A percentile compares a stretch with the other conserved stretches of the same genome.
These are phyloP conservation scores for Propsilocerus akamusi DNA, from an alignment of 1,140 invertebrate genomes.

Conservation along the genomic window DNA sequence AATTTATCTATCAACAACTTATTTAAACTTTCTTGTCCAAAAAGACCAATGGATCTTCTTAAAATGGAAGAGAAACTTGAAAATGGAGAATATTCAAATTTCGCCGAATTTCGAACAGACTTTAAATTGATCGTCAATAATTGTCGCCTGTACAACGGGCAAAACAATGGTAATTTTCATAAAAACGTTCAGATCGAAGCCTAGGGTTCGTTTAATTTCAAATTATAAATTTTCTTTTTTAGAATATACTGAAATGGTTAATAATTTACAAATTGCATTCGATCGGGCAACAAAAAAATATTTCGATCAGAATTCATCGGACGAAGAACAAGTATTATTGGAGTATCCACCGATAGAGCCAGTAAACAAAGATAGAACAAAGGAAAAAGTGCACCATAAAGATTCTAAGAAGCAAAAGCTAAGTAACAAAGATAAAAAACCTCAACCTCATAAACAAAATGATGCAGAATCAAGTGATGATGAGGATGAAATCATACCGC, in stretches of 20 bases:
- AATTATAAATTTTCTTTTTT: conserved; percentile 16
- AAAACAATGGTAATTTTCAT: conserved; percentile 62
- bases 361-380: conserved; percentile 24
- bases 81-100: conserved; percentile 54
- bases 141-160: conserved; percentile 78
- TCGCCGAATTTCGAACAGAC: conserved; percentile 65
- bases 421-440: too few relatives aligned
- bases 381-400: conserved; percentile 25
- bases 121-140: conserved; percentile 83
- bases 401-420: too few relatives aligned
- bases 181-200: not conserved
- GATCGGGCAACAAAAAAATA: conserved; percentile 59
- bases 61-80: conserved; percentile 78
- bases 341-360: conserved; percentile 32
- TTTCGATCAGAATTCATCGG: conserved; percentile 57
- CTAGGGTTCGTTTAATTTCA: not conserved
- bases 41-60: conserved; percentile 66
- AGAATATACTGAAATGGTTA: conserved; percentile 81
- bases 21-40: not conserved
- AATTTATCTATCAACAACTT: not conserved
- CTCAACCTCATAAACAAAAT: too few relatives aligned
- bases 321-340: conserved; percentile 51
- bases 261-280: conserved; percentile 60
- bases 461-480: conserved; percentile 11
- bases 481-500: conserved; percentile 8